phyloP scores from a whole-genome alignment of 92 coral and sea anemone genomes.

The Galaxea fascicularis region DNA sequence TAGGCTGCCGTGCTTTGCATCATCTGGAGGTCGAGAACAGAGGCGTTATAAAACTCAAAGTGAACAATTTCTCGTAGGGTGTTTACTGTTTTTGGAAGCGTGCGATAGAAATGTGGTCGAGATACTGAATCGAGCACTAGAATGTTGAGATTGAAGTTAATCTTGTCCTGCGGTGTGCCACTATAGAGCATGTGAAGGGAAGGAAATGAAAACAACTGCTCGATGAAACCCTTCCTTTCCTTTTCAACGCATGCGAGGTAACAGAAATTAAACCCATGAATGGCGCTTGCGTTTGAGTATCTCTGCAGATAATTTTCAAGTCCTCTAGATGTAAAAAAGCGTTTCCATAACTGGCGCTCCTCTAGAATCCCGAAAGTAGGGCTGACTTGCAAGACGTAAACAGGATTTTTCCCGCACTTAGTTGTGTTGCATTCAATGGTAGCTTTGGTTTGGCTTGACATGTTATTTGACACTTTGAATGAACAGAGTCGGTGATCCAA shows the following conservation, averaged over 20 bases:
- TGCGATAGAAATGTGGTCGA: conserved; percentile 87
- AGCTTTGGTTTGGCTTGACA: conserved; percentile 13
- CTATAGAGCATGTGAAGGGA: conserved; percentile 31
- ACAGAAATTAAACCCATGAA: conserved; percentile 67
- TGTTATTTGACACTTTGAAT: conserved; percentile 30
- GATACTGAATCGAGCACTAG: conserved; percentile 82
- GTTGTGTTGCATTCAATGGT: conserved; percentile 51
- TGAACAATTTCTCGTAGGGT: conserved; percentile 60
- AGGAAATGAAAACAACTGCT: conserved; percentile 74
- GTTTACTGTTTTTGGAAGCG: conserved; percentile 71
- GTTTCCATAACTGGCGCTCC: conserved; percentile 60
- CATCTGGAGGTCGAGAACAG: conserved; percentile 81
- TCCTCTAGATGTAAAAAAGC: conserved; percentile 53
- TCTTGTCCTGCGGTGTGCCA: not conserved
- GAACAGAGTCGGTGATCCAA: conserved; percentile 49
- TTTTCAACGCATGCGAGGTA: conserved; percentile 61
- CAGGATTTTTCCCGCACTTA: conserved; percentile 66
- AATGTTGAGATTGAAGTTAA: conserved; percentile 71
- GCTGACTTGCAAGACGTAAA: conserved; percentile 61
- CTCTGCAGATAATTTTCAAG: conserved; percentile 66
- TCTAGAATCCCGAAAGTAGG: conserved; percentile 64
- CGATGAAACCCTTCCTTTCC: conserved; percentile 50
- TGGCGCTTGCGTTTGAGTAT: conserved; percentile 32
- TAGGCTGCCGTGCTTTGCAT: conserved; percentile 80
- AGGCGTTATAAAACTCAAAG: conserved; percentile 23